These are phyloP conservation scores for Pangasius krempfi DNA, from an alignment of 2,797 vertebrate species.

Conservation along the genomic window DNA sequence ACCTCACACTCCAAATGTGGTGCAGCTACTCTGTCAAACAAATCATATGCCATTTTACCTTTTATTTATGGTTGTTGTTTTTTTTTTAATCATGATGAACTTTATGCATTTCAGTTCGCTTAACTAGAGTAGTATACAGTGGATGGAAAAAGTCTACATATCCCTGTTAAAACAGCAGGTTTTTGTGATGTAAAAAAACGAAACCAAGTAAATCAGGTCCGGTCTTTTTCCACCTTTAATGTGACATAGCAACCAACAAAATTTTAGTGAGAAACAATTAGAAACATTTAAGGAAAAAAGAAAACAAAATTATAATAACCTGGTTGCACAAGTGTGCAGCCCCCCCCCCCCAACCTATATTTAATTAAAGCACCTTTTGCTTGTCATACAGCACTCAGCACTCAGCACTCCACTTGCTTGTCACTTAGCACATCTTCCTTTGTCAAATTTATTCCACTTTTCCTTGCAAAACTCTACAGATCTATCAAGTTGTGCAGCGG, in stretches of 20 bases:
- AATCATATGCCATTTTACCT: slow-evolving; percentile 40
- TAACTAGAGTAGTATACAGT: too few relatives aligned
- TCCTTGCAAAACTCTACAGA: background rate
- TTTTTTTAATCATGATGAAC: background rate
- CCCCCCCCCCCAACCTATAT: too few relatives aligned
- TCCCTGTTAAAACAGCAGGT: background rate
- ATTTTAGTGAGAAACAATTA: background rate
- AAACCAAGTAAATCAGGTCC: background rate
- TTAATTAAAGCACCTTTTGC: background rate
- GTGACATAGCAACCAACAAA: background rate
- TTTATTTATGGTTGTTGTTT: background rate
- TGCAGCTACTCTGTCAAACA: slow-evolving; percentile 39
- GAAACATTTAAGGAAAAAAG: background rate
- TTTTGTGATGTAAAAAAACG: too few relatives aligned
- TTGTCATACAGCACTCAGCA: background rate
- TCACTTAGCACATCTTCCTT: background rate
- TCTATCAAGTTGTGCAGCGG: background rate
- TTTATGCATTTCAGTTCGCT: background rate
- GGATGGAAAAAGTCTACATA: background rate
- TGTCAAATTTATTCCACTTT: background rate
- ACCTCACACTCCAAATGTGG: slow-evolving; percentile 47
- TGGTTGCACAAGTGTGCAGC: background rate
- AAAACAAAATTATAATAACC: background rate
- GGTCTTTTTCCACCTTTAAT: background rate
- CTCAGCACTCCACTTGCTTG: too few relatives aligned